Evolutionary conservation across 2,888 invertebrate species (phyloP).

Genomic region (Geophilus truncorum): DNA sequence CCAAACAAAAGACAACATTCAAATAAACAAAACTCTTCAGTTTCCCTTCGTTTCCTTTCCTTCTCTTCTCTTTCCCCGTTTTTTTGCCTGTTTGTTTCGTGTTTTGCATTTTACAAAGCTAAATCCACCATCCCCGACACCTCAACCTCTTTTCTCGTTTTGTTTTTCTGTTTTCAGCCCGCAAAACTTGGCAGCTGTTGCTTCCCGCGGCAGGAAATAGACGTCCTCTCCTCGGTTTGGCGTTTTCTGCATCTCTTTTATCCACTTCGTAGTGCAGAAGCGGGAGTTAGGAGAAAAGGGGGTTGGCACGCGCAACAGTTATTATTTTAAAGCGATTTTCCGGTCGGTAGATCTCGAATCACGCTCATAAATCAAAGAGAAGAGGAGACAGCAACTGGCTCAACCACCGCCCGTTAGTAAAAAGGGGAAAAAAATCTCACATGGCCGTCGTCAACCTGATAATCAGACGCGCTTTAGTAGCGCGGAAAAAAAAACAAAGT

Average conservation of each 20-base stretch:
- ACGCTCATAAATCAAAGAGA: conserved; percentile 16
- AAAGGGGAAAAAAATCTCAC: not conserved
- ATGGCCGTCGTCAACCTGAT: not conserved
- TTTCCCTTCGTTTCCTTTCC: not conserved
- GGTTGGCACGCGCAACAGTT: conserved; percentile 3
- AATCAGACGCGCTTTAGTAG: not conserved
- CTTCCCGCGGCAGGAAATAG: not conserved
- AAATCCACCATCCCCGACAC: not conserved
- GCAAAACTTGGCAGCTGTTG: conserved; percentile 25
- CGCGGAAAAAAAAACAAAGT: not conserved
- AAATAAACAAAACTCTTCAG: not conserved
- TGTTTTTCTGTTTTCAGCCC: not conserved
- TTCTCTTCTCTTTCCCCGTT: not conserved
- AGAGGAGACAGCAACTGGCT: conserved; percentile 2
- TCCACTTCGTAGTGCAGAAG: not conserved
- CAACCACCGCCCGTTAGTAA: not conserved
- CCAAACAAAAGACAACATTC: not conserved
- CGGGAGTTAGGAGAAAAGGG: not conserved
- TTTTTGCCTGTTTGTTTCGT: too few relatives aligned
- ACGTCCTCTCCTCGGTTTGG: not conserved
- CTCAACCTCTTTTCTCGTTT: not conserved
- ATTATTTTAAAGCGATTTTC: conserved; percentile 27
- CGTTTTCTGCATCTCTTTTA: conserved; percentile 17
- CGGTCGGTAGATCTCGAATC: conserved; percentile 27
- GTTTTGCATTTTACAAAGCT: not conserved